phyloP scores from a whole-genome alignment of 2,113 vertebrate species.

The Chitala chitala region DNA sequence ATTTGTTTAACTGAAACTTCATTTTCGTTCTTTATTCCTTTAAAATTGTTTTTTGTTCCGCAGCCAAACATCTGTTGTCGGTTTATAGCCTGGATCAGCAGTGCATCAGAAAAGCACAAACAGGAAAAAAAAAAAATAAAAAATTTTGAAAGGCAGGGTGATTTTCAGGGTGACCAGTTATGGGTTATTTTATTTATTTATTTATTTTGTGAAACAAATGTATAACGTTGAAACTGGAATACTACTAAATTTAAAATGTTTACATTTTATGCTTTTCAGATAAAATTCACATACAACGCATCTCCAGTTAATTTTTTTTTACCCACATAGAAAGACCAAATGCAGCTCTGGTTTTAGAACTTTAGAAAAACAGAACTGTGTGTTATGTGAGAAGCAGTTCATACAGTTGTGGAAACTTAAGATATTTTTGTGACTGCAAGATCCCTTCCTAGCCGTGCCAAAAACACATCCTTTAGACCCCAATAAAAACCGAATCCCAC shows the following conservation, averaged over 20 bases:
- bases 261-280: too few relatives aligned
- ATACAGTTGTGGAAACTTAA: too few relatives aligned
- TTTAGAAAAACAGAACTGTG: too few relatives aligned
- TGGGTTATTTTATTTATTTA: neutral
- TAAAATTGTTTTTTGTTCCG: conserved; percentile 18
- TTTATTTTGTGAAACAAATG: neutral
- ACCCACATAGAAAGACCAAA: too few relatives aligned
- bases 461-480: too few relatives aligned
- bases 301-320: too few relatives aligned
- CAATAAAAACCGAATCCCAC: too few relatives aligned
- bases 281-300: too few relatives aligned
- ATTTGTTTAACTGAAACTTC: conserved; percentile 25
- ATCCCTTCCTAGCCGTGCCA: too few relatives aligned
- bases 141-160: conserved; percentile 6
- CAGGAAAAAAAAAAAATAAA: conserved; percentile 4
- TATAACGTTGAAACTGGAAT: neutral
- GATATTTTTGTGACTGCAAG: too few relatives aligned
- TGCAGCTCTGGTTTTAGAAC: too few relatives aligned
- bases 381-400: too few relatives aligned
- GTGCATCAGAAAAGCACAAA: conserved; percentile 26
- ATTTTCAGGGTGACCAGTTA: conserved; percentile 17
- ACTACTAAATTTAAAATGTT: neutral
- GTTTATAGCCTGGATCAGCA: conserved; percentile 25
- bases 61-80: conserved; percentile 29
- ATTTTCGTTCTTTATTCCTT: conserved; percentile 13